A percentile compares a stretch with the other conserved stretches of the same genome.
phyloP scores from a whole-genome alignment of 2,797 vertebrate genomes.

The Leuciscus waleckii region DNA sequence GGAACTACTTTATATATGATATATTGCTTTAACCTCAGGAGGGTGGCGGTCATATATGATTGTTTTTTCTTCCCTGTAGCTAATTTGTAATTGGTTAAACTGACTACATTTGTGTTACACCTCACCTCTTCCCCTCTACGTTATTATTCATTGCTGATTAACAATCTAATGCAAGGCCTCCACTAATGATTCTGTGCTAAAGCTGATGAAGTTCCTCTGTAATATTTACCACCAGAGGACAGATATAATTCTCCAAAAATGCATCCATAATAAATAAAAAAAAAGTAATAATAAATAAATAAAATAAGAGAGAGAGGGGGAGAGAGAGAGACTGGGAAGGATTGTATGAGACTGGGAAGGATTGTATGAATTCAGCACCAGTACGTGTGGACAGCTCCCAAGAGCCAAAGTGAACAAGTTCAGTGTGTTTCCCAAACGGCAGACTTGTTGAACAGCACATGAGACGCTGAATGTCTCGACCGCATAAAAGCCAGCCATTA shows the following conservation, averaged over 20 bases:
- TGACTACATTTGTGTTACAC: not conserved
- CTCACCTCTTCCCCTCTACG: not conserved
- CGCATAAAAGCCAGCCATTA: not conserved
- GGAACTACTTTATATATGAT: not conserved
- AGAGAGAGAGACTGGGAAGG: not conserved
- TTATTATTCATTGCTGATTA: not conserved
- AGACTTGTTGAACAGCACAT: not conserved
- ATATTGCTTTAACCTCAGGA: not conserved
- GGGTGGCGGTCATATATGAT: not conserved
- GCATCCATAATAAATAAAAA: not conserved
- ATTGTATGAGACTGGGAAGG: not conserved
- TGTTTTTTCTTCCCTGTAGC: not conserved
- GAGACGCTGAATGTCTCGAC: not conserved
- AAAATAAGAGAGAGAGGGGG: not conserved
- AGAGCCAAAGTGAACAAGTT: not conserved
- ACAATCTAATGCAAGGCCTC: not conserved
- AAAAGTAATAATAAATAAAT: not conserved
- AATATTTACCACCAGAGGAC: not conserved
- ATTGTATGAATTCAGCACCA: constrained; percentile 22
- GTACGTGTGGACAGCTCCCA: constrained; percentile 15
- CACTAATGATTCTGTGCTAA: constrained; percentile 1
- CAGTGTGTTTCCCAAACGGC: not conserved
- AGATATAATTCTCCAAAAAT: not conserved
- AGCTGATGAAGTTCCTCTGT: constrained; percentile 1
- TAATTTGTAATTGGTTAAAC: not conserved